phyloP scores from a whole-genome alignment of 2,888 invertebrate genomes.

The Sympetrum striolatum region DNA sequence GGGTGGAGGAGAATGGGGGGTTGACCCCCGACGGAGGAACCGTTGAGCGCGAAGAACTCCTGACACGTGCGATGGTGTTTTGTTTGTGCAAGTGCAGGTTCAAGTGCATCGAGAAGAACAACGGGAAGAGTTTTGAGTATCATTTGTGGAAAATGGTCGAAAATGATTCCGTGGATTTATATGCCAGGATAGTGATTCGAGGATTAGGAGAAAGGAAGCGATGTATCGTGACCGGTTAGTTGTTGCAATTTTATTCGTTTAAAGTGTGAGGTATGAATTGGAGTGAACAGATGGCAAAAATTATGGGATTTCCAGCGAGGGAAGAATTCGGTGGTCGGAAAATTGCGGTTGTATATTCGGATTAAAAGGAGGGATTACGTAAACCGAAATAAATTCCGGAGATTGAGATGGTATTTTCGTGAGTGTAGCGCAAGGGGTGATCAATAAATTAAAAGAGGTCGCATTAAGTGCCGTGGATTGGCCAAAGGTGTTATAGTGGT shows the following conservation, averaged over 20 bases:
- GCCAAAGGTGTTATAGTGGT: neutral
- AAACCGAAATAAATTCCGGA: neutral
- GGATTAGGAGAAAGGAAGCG: neutral
- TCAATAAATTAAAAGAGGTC: neutral
- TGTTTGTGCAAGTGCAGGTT: neutral
- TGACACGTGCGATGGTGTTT: neutral
- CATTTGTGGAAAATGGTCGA: neutral
- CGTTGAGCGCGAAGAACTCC: conserved; percentile 33
- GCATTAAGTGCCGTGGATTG: neutral
- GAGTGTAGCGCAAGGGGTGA: too few relatives aligned
- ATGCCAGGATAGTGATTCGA: neutral
- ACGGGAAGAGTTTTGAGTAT: neutral
- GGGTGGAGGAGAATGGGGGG: conserved; percentile 37
- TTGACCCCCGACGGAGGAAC: conserved; percentile 9
- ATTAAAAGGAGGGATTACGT: neutral
- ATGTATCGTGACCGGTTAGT: neutral
- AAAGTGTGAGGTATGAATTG: neutral
- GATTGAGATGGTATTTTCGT: neutral
- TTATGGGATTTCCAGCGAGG: neutral
- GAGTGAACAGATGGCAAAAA: neutral
- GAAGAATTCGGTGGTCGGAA: neutral
- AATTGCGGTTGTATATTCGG: neutral
- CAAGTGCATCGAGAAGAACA: neutral
- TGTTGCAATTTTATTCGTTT: neutral
- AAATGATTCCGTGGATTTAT: neutral